Percentiles rank a stretch among this genome's conserved stretches.
These are phyloP conservation scores for Hippoglossus stenolepis DNA, from an alignment of 2,113 vertebrate species.

Conservation along the genomic window DNA sequence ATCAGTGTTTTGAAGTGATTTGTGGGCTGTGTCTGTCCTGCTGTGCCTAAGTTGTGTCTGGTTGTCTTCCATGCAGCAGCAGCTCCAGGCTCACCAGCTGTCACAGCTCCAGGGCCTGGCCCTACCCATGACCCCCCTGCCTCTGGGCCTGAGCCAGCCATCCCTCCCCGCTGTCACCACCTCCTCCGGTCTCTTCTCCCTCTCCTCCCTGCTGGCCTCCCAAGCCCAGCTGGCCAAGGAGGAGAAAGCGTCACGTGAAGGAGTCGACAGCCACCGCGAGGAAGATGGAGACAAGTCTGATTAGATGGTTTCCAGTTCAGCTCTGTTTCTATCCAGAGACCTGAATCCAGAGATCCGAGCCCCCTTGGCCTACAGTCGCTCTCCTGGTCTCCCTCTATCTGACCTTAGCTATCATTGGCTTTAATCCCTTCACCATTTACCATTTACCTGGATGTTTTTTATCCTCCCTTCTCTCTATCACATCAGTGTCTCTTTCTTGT, in stretches of 20 bases:
- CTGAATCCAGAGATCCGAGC: conserved; percentile 45
- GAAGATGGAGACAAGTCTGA: conserved; percentile 97
- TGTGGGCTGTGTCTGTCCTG: conserved; percentile 9
- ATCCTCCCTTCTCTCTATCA: conserved; percentile 4
- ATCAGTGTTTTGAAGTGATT: conserved; percentile 39
- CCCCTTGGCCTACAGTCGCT: conserved; percentile 51
- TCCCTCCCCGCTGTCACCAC: conserved; percentile 91
- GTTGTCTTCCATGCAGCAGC: conserved; percentile 89
- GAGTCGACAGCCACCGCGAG: conserved; percentile 90
- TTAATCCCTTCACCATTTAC: conserved; percentile 29
- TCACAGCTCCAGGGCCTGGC: conserved; percentile 98
- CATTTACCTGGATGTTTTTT: conserved; percentile 16
- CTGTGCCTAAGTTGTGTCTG: conserved; percentile 59
- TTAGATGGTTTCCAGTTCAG: conserved; percentile 74
- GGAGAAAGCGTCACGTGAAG: conserved; percentile 92
- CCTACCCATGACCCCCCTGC: conserved; percentile 94
- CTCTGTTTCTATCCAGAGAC: conserved; percentile 61
- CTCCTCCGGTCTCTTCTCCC: conserved; percentile 92
- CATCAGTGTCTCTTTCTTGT: conserved; percentile 7
- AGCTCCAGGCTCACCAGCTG: conserved; percentile 99
- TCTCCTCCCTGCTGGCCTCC: conserved; percentile 93
- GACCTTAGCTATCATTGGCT: conserved; percentile 50
- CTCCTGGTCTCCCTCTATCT: conserved; percentile 51
- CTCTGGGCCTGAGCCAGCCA: conserved; percentile 92
- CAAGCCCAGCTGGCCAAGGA: conserved; percentile 97